Base-by-base conservation (phyloP, 2,888 invertebrate species). In the Azorinus chamasolen region DNA sequence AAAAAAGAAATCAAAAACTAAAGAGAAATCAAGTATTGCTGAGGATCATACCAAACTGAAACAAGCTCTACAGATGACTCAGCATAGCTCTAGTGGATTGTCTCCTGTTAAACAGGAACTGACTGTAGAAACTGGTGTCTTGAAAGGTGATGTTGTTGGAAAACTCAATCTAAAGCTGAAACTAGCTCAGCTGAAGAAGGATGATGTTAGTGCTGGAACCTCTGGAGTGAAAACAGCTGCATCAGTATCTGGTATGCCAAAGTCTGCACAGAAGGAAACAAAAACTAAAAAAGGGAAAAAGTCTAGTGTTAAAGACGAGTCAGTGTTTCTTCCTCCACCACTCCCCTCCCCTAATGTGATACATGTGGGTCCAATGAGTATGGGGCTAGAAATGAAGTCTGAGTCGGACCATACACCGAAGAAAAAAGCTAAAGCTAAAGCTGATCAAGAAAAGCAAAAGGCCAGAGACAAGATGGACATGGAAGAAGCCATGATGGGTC, bases 371-470 rank as follows among this genome's bases (percentile, higher is more conserved):
- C 39, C 74, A 3, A 68, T 73, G 63, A 71, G 59, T 37, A 54
- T 70, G 37, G 72, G 66, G n/a, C 45, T 68, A 1, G 68, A 62
- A 5, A 53, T 64, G 0, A 73, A 68, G 27, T 45, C 57, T 32
- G 74, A 68, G 10, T 32, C 27, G 41, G 53, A 57, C 20, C 32
- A 32, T 10, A 4, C 32, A 32, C 96, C 96, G 88, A 95, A 95
- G 37, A 95, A 94, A 70, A 97, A 32, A 32, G 32, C 5, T 32
- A 97, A 83, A 41, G 62, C 65, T 6, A 84, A 74, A 43, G 41
- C 73, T 37, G 84, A 79, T 24, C 59, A 68, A 8, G 63, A 46
- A 18, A 51, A 25, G 20, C 46, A 57, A 55, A 48, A 18, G 1
- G 22, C 54, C 5, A 66, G 57, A 39, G 43, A 14, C 27, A 59